These are phyloP conservation scores for Julus scandinavius DNA, from an alignment of 2,888 invertebrate genomes.

Conservation along the genomic window DNA sequence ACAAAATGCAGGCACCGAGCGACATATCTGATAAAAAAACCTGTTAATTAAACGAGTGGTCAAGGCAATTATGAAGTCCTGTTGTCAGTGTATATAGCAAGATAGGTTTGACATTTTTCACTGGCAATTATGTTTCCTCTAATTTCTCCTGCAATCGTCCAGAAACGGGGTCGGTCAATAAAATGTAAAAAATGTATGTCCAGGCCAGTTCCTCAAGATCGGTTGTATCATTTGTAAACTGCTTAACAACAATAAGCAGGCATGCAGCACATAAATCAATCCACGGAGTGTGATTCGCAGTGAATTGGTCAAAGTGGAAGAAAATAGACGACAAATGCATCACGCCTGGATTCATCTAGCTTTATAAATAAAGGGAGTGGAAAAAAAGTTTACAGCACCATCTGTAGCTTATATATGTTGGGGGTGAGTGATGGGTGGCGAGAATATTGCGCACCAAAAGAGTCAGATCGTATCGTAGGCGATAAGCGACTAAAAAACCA, in stretches of 20 bases:
- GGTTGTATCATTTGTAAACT: not conserved
- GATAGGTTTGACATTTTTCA: too few relatives aligned
- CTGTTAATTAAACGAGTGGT: slow-evolving; percentile 26
- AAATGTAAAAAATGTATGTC: not conserved
- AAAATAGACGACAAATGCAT: slow-evolving; percentile 34
- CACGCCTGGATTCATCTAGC: slow-evolving; percentile 26
- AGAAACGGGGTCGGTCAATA: not conserved
- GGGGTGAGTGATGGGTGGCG: slow-evolving; percentile 42
- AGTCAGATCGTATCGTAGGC: slow-evolving; percentile 45
- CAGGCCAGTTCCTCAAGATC: not conserved
- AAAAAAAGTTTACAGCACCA: slow-evolving; percentile 14
- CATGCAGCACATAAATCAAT: slow-evolving; percentile 21
- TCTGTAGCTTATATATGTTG: slow-evolving; percentile 44
- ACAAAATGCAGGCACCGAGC: not conserved
- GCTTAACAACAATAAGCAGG: slow-evolving; percentile 1
- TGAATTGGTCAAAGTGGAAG: slow-evolving; percentile 8
- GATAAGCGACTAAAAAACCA: slow-evolving; percentile 50
- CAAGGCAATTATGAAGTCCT: slow-evolving; percentile 19
- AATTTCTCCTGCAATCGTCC: too few relatives aligned
- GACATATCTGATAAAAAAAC: not conserved
- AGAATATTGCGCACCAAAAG: not conserved
- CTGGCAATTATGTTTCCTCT: too few relatives aligned
- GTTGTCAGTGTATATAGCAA: too few relatives aligned
- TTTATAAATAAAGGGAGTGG: slow-evolving; percentile 20
- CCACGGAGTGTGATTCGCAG: not conserved